Evolutionary conservation across 1,140 invertebrate genomes (phyloP).

Genomic region (Drosophila pachea): DNA sequence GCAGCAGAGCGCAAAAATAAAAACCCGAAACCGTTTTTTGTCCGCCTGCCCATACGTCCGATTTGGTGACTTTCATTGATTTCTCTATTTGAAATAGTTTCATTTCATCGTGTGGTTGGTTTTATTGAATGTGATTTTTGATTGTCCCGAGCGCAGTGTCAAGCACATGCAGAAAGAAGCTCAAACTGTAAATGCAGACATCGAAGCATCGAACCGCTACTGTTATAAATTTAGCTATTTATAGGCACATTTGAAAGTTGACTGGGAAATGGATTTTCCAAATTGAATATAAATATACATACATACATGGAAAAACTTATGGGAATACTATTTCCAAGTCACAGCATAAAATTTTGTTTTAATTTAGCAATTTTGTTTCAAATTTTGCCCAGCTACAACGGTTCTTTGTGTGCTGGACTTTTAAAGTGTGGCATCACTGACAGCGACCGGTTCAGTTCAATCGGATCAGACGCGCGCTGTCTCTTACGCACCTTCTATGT

Average conservation of each 20-base stretch:
- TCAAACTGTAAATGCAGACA: conserved; percentile 47
- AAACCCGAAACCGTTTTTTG: conserved; percentile 62
- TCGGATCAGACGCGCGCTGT: conserved; percentile 8
- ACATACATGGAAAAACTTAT: not conserved
- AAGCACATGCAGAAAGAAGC: conserved; percentile 15
- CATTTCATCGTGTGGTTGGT: conserved; percentile 41
- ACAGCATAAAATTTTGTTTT: conserved; percentile 8
- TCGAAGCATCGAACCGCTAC: too few relatives aligned
- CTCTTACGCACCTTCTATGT: conserved; percentile 26
- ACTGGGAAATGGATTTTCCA: not conserved
- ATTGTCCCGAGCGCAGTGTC: conserved; percentile 42
- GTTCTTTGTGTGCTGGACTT: not conserved
- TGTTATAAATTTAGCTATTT: conserved; percentile 1
- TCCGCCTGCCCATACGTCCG: conserved; percentile 21
- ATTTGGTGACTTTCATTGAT: conserved; percentile 69
- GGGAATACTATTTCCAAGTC: conserved; percentile 36
- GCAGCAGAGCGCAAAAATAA: conserved; percentile 10
- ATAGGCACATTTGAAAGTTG: not conserved
- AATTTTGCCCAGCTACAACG: not conserved
- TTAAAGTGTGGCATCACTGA: conserved; percentile 1
- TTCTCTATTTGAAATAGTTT: conserved; percentile 73
- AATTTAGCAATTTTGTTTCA: not conserved
- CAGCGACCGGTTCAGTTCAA: conserved; percentile 13
- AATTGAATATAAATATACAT: too few relatives aligned
- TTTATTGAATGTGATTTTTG: conserved; percentile 71